Evolutionary conservation across 2,888 invertebrate genomes (phyloP), one percentile per base, ranked within the genome.

Genomic region (Carcina quercana): DNA sequence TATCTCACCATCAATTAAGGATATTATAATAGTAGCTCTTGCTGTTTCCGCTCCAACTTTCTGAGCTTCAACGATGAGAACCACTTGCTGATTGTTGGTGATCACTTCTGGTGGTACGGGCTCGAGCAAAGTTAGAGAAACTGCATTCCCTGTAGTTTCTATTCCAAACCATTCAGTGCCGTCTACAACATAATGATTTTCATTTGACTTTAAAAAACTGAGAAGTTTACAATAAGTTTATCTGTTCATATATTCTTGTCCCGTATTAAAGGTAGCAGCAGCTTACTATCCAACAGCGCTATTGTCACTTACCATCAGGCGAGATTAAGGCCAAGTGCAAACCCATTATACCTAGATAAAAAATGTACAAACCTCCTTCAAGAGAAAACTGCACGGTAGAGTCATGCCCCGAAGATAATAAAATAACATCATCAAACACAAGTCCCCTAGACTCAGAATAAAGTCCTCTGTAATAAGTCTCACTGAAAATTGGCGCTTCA

Each of bases 331-430:
- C n/a, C n/a, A n/a, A n/a, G n/a, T n/a, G n/a, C n/a, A n/a, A n/a
- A n/a, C n/a, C n/a, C n/a, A n/a, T n/a, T n/a, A n/a, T n/a, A n/a
- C n/a, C n/a, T n/a, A n/a, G n/a, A n/a, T n/a, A n/a, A n/a, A n/a
- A n/a, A n/a, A n/a, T n/a, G n/a, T 13, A 33, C 42, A 10, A 32
- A 55, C 57, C 53, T 42, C 53, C 57, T 35, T 51, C 47, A 1
- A 59, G 35, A n/a, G 14, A 12, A 27, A 54, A 52, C 13, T 34
- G 14, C 5, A 55, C 50, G n/a, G 10, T 38, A 2, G 37, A 36
- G 17, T 50, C 50, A 32, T 44, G 49, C 2, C 55, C 53, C 33
- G 42, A 17, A 0, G 40, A 15, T 4, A 55, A 29, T 2, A 32
- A 28, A 12, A 55, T 46, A 2, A 40, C 31, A 7, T 34, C 32